These are phyloP conservation scores for Poecilia gillii DNA, from an alignment of 2,797 vertebrate species.

Conservation along the genomic window DNA sequence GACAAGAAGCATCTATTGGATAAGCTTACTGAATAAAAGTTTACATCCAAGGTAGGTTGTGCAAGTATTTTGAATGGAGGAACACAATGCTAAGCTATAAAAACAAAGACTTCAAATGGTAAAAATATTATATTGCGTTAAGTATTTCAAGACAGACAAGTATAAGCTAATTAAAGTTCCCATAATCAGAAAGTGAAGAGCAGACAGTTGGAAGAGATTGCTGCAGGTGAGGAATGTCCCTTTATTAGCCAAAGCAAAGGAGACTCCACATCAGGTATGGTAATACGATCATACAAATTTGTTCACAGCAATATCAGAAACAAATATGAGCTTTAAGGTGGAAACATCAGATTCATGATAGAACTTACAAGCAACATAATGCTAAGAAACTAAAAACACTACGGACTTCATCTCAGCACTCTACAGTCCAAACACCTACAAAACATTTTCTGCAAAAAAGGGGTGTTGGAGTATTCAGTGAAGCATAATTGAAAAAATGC, in stretches of 20 bases:
- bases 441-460: constrained; percentile 37
- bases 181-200: constrained; percentile 55
- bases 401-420: constrained; percentile 56
- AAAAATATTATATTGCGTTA: background rate
- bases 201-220: constrained; percentile 61
- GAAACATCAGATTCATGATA: constrained; percentile 69
- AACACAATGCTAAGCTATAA: background rate
- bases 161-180: constrained; percentile 13
- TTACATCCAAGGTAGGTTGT: background rate
- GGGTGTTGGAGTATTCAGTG: background rate
- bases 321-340: constrained; percentile 59
- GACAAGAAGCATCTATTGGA: background rate
- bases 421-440: constrained; percentile 54
- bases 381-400: constrained; percentile 65
- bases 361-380: constrained; percentile 62
- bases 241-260: constrained; percentile 92
- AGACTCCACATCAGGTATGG: constrained; percentile 85
- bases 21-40: background rate
- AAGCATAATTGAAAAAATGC: constrained; percentile 53
- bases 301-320: constrained; percentile 78
- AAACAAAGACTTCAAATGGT: background rate
- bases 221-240: constrained; percentile 80
- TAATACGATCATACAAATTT: constrained; percentile 64
- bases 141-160: constrained; percentile 1
- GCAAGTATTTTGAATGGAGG: background rate